Percentiles rank a stretch among this genome's conserved stretches.
Evolutionary conservation across 2,113 vertebrate species (phyloP).

Genomic region (Garra rufa): DNA sequence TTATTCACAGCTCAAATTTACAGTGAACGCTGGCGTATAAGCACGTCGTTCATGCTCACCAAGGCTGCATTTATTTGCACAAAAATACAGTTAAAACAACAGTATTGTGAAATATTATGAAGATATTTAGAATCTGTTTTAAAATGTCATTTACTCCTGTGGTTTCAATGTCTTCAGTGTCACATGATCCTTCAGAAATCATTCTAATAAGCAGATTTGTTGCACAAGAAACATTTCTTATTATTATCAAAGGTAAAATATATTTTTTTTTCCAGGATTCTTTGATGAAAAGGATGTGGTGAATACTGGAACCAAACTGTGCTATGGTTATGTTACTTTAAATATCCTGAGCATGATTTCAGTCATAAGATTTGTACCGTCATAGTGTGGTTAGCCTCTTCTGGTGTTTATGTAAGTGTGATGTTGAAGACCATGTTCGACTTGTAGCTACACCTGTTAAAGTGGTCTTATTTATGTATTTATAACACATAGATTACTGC

Average conservation of each 20-base stretch:
- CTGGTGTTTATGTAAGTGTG: background rate
- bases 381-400: background rate
- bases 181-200: background rate
- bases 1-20: background rate
- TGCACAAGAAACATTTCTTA: background rate
- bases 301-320: background rate
- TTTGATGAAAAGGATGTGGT: background rate
- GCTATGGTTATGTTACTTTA: background rate
- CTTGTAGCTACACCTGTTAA: background rate
- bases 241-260: too few species aligned
- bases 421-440: background rate
- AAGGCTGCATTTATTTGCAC: background rate
- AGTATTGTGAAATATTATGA: background rate
- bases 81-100: background rate
- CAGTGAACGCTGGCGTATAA: background rate
- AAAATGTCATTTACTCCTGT: background rate
- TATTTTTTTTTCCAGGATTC: background rate
- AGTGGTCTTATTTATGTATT: background rate
- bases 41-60: background rate
- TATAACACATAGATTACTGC: background rate
- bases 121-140: background rate
- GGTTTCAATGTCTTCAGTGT: background rate
- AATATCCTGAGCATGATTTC: background rate
- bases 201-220: background rate
- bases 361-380: background rate